Conservation (phyloP, 2,113 vertebrate species). For the Empidonax alnorum region DNA sequence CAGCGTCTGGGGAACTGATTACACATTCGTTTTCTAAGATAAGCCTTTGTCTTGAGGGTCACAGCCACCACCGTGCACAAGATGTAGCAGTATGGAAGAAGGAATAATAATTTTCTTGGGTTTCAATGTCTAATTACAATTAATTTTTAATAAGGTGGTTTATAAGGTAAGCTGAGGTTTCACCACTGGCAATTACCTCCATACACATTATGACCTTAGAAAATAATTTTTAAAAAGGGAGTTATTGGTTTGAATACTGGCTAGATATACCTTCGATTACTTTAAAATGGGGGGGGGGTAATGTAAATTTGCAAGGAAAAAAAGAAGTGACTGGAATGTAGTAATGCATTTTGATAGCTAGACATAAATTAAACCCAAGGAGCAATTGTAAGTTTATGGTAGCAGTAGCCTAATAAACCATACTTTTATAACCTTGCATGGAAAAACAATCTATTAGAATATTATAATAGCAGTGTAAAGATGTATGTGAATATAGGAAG, state of each 20-base stretch:
- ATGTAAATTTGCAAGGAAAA: background rate
- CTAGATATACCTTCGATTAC: background rate
- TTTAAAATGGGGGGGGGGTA: background rate
- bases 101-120: background rate
- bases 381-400: background rate
- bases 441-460: background rate
- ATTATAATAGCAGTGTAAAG: background rate
- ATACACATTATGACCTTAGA: background rate
- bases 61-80: accelerated
- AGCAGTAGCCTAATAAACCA: constrained; percentile 34
- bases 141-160: constrained; percentile 26
- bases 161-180: background rate
- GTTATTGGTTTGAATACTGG: background rate
- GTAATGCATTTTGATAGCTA: constrained; percentile 28
- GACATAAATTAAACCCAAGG: constrained; percentile 15
- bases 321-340: background rate
- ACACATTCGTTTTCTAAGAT: accelerated
- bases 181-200: background rate
- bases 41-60: background rate
- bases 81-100: background rate
- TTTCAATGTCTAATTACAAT: background rate
- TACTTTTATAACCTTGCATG: constrained; percentile 26
- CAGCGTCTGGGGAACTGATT: too few species aligned
- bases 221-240: background rate
- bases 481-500: background rate